Evolutionary conservation across 2,113 vertebrate genomes (phyloP), one percentile per base, ranked within the genome.

Genomic region (Alectura lathami): DNA sequence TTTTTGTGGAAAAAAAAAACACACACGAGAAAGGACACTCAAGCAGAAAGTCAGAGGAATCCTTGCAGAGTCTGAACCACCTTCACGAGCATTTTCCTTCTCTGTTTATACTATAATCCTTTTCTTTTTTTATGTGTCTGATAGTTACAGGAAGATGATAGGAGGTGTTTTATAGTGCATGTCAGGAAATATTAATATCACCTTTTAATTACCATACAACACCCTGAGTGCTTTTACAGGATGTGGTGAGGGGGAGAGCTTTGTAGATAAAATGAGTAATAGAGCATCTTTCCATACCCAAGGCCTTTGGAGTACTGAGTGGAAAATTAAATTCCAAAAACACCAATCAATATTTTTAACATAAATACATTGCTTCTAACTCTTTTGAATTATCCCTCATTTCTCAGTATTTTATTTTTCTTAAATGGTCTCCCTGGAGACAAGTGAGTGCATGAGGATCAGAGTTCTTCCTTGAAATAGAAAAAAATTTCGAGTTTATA

Each of bases 341-440:
- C 2, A 0, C 11, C 23, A 54, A 80, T 75, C 78, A 70, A 43
- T 88, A 78, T 88, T 89, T 89, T 75, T 83, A 73, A 72, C 53
- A 68, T 18, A 86, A 70, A 75, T 23, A 36, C 17, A 36, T 77
- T 88, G 60, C 79, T 93, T 86, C 68, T 63, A 77, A 83, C n/a
- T 64, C 59, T 57, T 86, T 50, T 30, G 56, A 92, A 68, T 68
- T 38, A n/a, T 56, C 77, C 83, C 27, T 88, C 66, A 23, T 88
- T 13, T 90, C 83, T 67, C 26, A 56, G 32, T 77, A 78, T 91
- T 93, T 94, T 94, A 47, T 88, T 96, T 95, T 90, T 64, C 83
- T 73, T 78, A 91, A 93, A 80, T 77, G 54, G 83, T 94, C 85
- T 94, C 95, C 90, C 83, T 93, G 91, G 93, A 95, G 76, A 94